Evolutionary conservation across 1,140 invertebrate genomes (phyloP), one percentile per base, ranked within the genome.

Genomic region (Bombus fervidus): DNA sequence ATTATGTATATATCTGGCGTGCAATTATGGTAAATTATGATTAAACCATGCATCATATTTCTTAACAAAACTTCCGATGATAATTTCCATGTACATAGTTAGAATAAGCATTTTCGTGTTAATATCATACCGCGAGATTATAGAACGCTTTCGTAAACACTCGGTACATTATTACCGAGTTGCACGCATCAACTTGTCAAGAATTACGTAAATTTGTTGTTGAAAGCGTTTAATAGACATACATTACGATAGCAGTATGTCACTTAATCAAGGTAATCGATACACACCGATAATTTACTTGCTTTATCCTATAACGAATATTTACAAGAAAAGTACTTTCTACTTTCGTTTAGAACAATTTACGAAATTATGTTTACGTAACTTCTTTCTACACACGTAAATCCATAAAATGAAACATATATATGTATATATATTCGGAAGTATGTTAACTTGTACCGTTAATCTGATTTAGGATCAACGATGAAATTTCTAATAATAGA

Each of bases 1-100:
- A 69, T 22, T 25, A 28, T 31, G 3, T 31, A 25, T 8, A 3
- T 53, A 41, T 22, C 12, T 8, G 8, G 18, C 22, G 25, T 22
- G 78, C 69, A 81, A 81, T 85, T 85, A 85, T 69, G 41, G 18
- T 74, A 66, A 73, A 62, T 85, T 85, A 85, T 57, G 34, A 12
- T 66, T 57, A 73, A 62, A 81, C n/a, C 34, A 18, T 64, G 77
- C 34, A 80, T 85, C 77, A 64, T 73, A 80, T 80, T 85, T 85
- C 78, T 73, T 69, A 18, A 59, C 53, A 47, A 78, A 79, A 85
- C 57, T 81, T 85, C 57, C 69, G 57, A 73, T 66, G 69, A 69
- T 73, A 73, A 85, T 85, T 85, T 74, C 69, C 78, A 74, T 80
- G 77, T 62, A 66, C 13, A 66, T 66, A 66, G 85, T 85, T 75